Conservation (phyloP, 2,797 vertebrate genomes). For the Gambusia yucatana region DNA sequence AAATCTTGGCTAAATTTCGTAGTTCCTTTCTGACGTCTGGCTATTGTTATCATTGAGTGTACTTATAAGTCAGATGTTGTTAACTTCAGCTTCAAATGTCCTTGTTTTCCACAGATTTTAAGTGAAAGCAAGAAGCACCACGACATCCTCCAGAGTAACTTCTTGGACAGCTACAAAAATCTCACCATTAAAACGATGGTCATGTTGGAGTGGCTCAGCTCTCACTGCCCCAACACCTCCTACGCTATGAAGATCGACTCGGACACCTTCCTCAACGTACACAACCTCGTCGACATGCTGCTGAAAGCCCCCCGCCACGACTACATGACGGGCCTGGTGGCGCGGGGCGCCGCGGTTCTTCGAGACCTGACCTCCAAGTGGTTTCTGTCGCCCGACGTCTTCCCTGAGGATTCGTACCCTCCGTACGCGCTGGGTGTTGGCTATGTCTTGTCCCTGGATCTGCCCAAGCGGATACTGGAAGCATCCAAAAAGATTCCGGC, state of each 20-base stretch:
- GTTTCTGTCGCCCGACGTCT: conserved; percentile 55
- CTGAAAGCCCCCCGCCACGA: neutral
- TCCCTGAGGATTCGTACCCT: conserved; percentile 55
- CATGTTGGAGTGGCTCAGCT: conserved; percentile 73
- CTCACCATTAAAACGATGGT: conserved; percentile 77
- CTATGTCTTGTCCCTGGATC: conserved; percentile 75
- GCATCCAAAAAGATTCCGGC: conserved; percentile 44
- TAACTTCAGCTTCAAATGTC: neutral
- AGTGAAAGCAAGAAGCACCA: conserved; percentile 55
- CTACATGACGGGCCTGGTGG: conserved; percentile 62
- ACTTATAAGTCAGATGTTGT: neutral
- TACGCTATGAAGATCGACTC: conserved; percentile 77
- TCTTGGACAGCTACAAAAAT: conserved; percentile 77
- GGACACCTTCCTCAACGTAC: conserved; percentile 78
- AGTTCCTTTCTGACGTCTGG: neutral
- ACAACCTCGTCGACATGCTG: conserved; percentile 45
- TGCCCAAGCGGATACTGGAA: conserved; percentile 52
- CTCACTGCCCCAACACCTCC: conserved; percentile 54
- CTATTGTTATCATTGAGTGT: neutral
- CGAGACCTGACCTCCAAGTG: conserved; percentile 53
- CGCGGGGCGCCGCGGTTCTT: conserved; percentile 4
- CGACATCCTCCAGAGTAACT: conserved; percentile 76
- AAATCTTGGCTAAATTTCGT: neutral
- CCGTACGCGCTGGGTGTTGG: conserved; percentile 71
- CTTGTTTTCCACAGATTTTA: conserved; percentile 35